Conservation (phyloP, 1,140 invertebrate species). For the Argopecten irradians region DNA sequence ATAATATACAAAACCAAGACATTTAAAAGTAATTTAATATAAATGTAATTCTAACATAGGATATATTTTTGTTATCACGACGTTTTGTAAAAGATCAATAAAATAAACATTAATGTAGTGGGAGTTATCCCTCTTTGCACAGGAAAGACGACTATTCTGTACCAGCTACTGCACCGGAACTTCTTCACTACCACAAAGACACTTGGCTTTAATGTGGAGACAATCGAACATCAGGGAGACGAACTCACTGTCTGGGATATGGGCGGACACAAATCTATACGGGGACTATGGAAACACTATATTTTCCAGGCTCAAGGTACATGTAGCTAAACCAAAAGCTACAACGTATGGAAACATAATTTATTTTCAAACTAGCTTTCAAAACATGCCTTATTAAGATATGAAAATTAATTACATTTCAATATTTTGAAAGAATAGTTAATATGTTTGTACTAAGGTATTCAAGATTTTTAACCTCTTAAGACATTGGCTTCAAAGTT, state of each 20-base stretch:
- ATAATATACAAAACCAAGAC: no score
- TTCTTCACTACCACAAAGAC: constrained; percentile 67
- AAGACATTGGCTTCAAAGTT: no score
- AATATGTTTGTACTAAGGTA: no score
- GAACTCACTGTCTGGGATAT: constrained; percentile 78
- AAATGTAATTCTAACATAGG: neutral
- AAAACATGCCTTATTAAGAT: no score
- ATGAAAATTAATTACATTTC: no score
- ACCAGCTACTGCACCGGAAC: constrained; percentile 96
- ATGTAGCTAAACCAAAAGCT: neutral
- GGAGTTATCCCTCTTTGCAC: neutral
- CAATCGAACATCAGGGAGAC: constrained; percentile 63
- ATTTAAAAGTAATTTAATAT: neutral
- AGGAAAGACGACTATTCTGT: constrained; percentile 88
- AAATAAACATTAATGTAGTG: neutral
- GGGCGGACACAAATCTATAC: constrained; percentile 76
- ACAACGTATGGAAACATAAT: no score
- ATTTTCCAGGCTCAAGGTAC: constrained; percentile 59
- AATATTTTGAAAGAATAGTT: no score
- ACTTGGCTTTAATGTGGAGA: constrained; percentile 71
- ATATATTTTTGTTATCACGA: neutral
- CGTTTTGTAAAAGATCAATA: neutral
- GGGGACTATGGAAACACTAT: constrained; percentile 76
- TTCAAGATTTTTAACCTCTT: no score
- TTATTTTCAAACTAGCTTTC: no score